Conservation (phyloP, 2,888 invertebrate species). For the Epinotia demarniana region DNA sequence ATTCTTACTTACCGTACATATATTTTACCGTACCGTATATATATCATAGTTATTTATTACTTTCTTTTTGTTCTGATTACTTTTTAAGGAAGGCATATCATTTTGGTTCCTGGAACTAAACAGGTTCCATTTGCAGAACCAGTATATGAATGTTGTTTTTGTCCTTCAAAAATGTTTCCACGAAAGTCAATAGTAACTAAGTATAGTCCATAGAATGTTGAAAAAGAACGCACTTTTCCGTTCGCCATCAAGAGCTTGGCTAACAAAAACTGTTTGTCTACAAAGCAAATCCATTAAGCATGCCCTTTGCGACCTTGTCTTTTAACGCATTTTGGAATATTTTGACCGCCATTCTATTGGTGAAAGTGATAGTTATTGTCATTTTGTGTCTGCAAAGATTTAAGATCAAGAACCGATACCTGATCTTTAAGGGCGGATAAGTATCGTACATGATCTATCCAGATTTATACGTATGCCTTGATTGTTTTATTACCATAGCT, state of each 20-base stretch:
- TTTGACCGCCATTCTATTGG: background rate
- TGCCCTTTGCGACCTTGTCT: conserved; percentile 27
- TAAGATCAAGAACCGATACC: background rate
- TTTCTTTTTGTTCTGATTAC: background rate
- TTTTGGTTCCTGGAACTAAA: background rate
- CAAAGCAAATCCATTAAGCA: conserved; percentile 1
- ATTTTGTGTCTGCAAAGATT: background rate
- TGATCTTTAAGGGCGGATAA: background rate
- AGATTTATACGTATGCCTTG: background rate
- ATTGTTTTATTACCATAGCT: background rate
- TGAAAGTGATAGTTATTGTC: conserved; percentile 15
- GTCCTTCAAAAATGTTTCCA: background rate
- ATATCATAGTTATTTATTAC: background rate
- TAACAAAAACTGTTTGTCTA: conserved; percentile 2
- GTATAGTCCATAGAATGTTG: background rate
- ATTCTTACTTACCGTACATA: too few relatives aligned
- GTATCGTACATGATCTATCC: background rate
- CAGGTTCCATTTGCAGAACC: background rate
- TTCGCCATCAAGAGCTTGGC: background rate
- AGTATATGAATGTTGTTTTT: background rate
- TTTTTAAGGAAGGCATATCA: background rate
- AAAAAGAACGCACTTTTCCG: background rate
- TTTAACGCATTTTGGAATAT: conserved; percentile 6
- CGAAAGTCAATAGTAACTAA: background rate
- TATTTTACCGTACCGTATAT: too few relatives aligned